Percentiles rank a stretch among this genome's conserved stretches.
Evolutionary conservation across 2,888 invertebrate genomes (phyloP).

Genomic region (Therioaphis trifolii): DNA sequence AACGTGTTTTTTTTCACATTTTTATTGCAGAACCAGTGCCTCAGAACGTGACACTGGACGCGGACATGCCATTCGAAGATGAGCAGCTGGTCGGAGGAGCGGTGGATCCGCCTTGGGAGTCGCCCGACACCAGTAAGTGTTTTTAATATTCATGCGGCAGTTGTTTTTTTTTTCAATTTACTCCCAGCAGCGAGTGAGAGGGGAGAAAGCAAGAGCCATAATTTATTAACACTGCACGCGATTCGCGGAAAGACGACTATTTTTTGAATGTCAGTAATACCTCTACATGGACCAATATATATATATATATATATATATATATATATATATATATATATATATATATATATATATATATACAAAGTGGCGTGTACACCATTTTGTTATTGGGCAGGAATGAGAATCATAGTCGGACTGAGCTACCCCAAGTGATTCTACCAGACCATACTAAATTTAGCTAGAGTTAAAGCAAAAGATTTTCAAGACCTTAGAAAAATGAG

Average conservation of each 20-base stretch:
- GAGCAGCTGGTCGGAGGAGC: conserved; percentile 69
- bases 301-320: no score
- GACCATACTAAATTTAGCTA: no score
- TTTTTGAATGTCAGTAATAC: no score
- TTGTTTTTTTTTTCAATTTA: conserved; percentile 49
- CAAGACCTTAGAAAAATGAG: no score
- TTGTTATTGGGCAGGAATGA: no score
- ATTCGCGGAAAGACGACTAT: neutral
- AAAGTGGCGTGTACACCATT: no score
- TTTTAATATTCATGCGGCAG: conserved; percentile 60
- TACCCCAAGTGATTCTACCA: no score
- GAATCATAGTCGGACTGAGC: no score
- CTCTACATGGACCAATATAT: no score
- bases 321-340: no score
- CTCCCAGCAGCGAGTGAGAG: neutral
- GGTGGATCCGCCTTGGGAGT: conserved; percentile 71
- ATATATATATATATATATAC: no score
- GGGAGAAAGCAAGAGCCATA: neutral
- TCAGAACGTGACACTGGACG: conserved; percentile 72
- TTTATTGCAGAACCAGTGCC: conserved; percentile 64
- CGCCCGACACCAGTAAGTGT: conserved; percentile 73
- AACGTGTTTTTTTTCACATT: neutral
- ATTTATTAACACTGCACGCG: conserved; percentile 42
- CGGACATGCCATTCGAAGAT: conserved; percentile 70
- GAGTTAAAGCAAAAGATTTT: no score